phyloP scores from a whole-genome alignment of 2,888 invertebrate genomes.

The Amblyjoppa proteus region DNA sequence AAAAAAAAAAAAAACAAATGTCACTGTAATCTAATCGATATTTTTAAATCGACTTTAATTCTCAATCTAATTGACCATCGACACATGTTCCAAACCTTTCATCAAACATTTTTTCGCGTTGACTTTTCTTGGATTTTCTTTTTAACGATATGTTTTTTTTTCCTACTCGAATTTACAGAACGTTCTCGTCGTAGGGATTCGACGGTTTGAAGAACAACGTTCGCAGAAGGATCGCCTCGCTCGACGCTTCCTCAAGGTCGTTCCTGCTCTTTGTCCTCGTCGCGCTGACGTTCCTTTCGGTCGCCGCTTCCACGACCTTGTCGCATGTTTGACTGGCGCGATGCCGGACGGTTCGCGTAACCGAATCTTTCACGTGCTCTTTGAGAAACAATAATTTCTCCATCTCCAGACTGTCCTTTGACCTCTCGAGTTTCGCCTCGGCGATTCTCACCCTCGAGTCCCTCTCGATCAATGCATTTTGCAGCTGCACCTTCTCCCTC shows the following conservation, averaged over 20 bases:
- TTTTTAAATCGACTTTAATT: not conserved
- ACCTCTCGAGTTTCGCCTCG: constrained; percentile 71
- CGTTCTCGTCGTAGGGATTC: constrained; percentile 70
- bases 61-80: too few species aligned
- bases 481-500: constrained; percentile 74
- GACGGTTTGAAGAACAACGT: constrained; percentile 75
- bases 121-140: not conserved
- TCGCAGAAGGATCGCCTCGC: constrained; percentile 73
- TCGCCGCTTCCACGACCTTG: constrained; percentile 12
- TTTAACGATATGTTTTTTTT: not conserved
- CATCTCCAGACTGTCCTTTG: constrained; percentile 70
- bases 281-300: not conserved
- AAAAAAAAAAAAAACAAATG: constrained; percentile 3
- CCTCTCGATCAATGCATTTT: constrained; percentile 73
- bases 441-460: constrained; percentile 66
- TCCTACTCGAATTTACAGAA: constrained; percentile 34
- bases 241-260: constrained; percentile 74
- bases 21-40: not conserved
- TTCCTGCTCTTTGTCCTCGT: constrained; percentile 69
- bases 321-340: constrained; percentile 59
- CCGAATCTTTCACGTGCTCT: constrained; percentile 69
- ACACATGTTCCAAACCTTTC: too few species aligned
- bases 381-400: constrained; percentile 72
- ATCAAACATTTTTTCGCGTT: too few species aligned
- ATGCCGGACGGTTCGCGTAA: constrained; percentile 43